A percentile compares a stretch with the other conserved stretches of the same genome.
These are phyloP conservation scores for Vultur gryphus DNA, from an alignment of 2,797 vertebrate species.

Conservation along the genomic window DNA sequence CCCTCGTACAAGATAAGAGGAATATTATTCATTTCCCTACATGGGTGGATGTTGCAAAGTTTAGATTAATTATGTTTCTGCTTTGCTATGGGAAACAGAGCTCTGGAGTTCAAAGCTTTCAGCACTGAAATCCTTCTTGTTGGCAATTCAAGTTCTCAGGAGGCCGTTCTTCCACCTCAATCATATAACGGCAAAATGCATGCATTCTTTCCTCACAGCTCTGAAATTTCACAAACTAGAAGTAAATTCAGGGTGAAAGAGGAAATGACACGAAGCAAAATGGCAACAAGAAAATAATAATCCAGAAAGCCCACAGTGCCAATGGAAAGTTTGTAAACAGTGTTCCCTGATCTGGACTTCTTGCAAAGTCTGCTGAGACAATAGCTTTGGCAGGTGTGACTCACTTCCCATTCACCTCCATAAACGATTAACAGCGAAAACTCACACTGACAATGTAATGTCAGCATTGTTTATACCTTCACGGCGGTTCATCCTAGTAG, in stretches of 20 bases:
- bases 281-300: constrained; percentile 2
- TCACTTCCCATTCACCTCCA: background rate
- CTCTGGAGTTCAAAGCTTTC: constrained; percentile 45
- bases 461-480: background rate
- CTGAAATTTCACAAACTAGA: background rate
- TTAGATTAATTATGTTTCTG: constrained; percentile 16
- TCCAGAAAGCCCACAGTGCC: background rate
- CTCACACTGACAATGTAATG: background rate
- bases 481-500: background rate
- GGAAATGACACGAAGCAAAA: constrained; percentile 2
- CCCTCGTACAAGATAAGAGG: background rate
- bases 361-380: background rate
- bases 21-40: background rate
- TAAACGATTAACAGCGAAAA: background rate
- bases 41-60: background rate
- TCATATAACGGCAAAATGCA: background rate
- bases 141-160: constrained; percentile 20
- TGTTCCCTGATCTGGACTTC: background rate
- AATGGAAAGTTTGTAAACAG: background rate
- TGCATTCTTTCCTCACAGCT: background rate
- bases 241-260: constrained; percentile 29
- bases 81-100: constrained; percentile 5
- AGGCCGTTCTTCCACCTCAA: background rate
- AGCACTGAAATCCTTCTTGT: constrained; percentile 35
- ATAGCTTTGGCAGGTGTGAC: background rate